Conservation (phyloP, 92 coral and sea anemone genomes). For the Anthopleura xanthogrammica region DNA sequence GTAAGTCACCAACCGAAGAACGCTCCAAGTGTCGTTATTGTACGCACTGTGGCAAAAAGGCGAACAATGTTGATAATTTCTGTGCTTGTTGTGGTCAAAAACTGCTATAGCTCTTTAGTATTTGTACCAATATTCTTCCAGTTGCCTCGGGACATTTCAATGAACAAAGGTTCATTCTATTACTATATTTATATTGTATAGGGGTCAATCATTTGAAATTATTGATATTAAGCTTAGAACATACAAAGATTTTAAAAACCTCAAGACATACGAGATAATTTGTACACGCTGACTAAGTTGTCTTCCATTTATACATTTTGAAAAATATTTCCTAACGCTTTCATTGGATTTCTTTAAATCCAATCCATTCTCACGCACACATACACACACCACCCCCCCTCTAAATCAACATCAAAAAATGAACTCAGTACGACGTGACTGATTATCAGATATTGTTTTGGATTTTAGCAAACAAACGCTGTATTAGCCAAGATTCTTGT, state of each 20-base stretch:
- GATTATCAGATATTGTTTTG: not conserved
- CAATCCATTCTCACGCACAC: not conserved
- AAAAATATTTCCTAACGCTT: too few species aligned
- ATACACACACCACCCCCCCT: not conserved
- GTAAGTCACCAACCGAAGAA: constrained; percentile 54
- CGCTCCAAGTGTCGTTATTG: constrained; percentile 63
- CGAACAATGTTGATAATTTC: constrained; percentile 74
- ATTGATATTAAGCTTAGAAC: not conserved
- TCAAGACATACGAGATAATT: too few species aligned
- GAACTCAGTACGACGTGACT: not conserved
- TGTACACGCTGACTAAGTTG: too few species aligned
- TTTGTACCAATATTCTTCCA: not conserved
- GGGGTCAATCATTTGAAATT: not conserved
- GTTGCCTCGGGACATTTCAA: too few species aligned
- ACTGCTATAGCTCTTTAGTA: constrained; percentile 38
- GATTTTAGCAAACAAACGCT: not conserved
- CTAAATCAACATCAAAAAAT: not conserved
- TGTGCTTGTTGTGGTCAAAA: constrained; percentile 94
- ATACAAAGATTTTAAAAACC: not conserved
- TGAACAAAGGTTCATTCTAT: not conserved
- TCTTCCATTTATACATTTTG: too few species aligned
- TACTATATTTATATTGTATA: not conserved
- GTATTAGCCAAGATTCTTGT: not conserved
- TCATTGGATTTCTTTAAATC: not conserved
- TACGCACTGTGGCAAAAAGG: constrained; percentile 90